A percentile compares a stretch with the other conserved stretches of the same genome.
These are phyloP conservation scores for Magallana angulata DNA, from an alignment of 1,140 invertebrate species.

Conservation along the genomic window DNA sequence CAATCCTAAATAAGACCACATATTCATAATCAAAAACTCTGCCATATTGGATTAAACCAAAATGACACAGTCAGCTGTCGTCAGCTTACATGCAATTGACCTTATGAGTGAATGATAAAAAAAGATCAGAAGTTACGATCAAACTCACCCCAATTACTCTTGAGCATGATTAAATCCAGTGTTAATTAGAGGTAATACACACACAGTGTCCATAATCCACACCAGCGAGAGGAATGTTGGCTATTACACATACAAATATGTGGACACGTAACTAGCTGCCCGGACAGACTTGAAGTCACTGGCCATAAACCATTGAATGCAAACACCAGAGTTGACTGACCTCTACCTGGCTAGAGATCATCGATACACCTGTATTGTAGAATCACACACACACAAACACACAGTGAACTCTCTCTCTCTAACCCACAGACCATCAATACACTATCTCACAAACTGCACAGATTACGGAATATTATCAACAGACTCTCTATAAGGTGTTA, in stretches of 20 bases:
- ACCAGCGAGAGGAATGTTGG: background rate
- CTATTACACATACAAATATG: constrained; percentile 7
- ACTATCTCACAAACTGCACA: background rate
- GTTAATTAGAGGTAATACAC: background rate
- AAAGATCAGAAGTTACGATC: no score
- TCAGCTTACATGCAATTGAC: no score
- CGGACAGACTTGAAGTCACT: background rate
- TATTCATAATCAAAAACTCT: no score
- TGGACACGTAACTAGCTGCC: background rate
- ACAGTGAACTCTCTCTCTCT: background rate
- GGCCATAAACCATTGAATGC: constrained; percentile 35
- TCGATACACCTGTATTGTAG: background rate
- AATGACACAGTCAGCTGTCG: no score
- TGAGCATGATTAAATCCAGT: background rate
- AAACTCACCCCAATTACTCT: no score
- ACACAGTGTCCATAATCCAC: background rate
- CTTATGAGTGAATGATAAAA: no score
- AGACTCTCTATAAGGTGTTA: background rate
- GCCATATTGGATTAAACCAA: no score
- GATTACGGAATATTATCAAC: constrained; percentile 32
- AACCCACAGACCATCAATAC: background rate
- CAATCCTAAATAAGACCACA: no score
- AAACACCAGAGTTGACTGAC: constrained; percentile 23
- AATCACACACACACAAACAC: background rate
- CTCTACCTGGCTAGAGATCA: constrained; percentile 8